These are phyloP conservation scores for Bergia sp. DNA, from an alignment of 92 coral and sea anemone species.

Conservation along the genomic window DNA sequence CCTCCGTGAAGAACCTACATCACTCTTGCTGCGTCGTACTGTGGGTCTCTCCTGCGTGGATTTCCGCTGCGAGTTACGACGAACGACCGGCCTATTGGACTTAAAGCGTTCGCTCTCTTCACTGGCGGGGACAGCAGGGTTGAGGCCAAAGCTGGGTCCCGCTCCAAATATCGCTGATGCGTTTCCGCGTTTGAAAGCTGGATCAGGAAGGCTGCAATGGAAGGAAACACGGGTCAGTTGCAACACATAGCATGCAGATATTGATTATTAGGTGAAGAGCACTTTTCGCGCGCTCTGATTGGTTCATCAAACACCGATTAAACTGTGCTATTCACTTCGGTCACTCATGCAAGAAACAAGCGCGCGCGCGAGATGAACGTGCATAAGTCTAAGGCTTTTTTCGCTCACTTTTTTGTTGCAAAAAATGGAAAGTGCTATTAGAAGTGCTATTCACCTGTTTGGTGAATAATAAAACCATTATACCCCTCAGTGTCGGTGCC, in stretches of 20 bases:
- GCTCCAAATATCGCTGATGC: constrained; percentile 95
- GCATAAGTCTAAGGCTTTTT: too few species aligned
- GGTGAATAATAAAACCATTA: too few species aligned
- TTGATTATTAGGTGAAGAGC: neutral
- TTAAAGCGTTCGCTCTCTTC: constrained; percentile 57
- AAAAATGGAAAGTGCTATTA: too few species aligned
- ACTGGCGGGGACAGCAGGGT: constrained; percentile 65
- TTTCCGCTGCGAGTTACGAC: constrained; percentile 48
- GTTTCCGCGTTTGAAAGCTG: constrained; percentile 73
- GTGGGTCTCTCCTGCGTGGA: constrained; percentile 56
- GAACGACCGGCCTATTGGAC: constrained; percentile 56
- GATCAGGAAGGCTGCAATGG: constrained; percentile 77
- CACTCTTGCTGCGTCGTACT: constrained; percentile 79
- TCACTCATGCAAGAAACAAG: too few species aligned
- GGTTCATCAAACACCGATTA: too few species aligned
- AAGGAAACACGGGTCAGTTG: neutral
- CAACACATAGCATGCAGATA: neutral
- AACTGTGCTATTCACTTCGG: too few species aligned
- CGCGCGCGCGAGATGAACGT: too few species aligned
- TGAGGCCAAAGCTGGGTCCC: constrained; percentile 75
- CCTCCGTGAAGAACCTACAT: constrained; percentile 73
- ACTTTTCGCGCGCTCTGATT: too few species aligned
- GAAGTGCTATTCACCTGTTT: too few species aligned
- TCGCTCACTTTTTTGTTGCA: too few species aligned
- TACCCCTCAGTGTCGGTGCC: too few species aligned